phyloP scores from a whole-genome alignment of 2,113 vertebrate genomes.

The Syrrhaptes paradoxus region DNA sequence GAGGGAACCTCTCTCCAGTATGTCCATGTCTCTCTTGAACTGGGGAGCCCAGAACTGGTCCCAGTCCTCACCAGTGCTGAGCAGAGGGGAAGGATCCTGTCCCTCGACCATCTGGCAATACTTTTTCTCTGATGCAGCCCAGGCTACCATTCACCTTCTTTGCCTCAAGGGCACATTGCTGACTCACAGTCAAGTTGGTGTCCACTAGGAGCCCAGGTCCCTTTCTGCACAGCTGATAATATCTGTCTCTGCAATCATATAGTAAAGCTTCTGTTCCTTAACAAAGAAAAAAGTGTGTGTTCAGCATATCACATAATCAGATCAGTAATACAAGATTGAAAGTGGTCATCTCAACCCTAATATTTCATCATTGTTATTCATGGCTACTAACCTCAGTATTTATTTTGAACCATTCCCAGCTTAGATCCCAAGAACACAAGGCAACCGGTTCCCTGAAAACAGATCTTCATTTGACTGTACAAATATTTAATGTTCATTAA shows the following conservation, averaged over 20 bases:
- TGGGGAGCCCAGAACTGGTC: neutral
- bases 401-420: conserved; percentile 26
- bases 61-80: neutral
- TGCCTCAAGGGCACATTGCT: neutral
- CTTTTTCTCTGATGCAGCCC: neutral
- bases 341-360: neutral
- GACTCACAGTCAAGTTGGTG: neutral
- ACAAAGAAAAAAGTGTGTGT: neutral
- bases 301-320: neutral
- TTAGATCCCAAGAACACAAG: neutral
- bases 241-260: neutral
- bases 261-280: neutral
- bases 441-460: conserved; percentile 7
- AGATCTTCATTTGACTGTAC: conserved; percentile 29
- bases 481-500: conserved; percentile 69
- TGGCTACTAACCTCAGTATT: neutral
- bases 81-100: neutral
- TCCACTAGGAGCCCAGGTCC: neutral
- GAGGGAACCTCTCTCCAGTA: neutral
- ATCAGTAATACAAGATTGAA: neutral
- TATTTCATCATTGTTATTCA: conserved; percentile 11
- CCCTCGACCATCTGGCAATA: accelerated
- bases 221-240: neutral
- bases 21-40: neutral
- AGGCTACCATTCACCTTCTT: neutral